These are phyloP conservation scores for Emesis furor DNA, from an alignment of 2,888 invertebrate species.

Conservation along the genomic window DNA sequence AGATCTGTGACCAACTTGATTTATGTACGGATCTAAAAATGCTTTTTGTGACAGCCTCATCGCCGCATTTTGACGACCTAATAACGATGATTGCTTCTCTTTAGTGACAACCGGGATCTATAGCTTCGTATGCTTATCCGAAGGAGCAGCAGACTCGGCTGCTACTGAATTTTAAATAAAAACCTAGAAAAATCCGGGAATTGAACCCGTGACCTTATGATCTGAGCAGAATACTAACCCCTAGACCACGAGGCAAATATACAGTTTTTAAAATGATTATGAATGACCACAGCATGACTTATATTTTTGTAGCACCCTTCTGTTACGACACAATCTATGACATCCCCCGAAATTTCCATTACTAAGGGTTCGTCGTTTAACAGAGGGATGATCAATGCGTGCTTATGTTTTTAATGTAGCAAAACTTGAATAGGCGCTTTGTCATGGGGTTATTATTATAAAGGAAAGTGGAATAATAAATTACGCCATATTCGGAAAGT, in stretches of 20 bases:
- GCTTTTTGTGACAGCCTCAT: too few species aligned
- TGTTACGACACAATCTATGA: constrained; percentile 79
- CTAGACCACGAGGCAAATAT: not conserved
- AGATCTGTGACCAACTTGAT: too few species aligned
- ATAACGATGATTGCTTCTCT: too few species aligned
- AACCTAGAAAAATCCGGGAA: too few species aligned
- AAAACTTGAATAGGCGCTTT: constrained; percentile 74
- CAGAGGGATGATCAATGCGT: constrained; percentile 80
- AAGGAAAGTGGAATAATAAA: constrained; percentile 18
- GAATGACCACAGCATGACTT: constrained; percentile 70
- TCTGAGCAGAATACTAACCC: too few species aligned
- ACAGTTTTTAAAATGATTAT: constrained; percentile 14
- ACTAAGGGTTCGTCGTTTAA: constrained; percentile 77
- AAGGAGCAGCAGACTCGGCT: too few species aligned
- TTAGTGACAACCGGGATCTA: too few species aligned
- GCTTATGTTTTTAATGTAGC: constrained; percentile 85
- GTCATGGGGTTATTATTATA: constrained; percentile 55
- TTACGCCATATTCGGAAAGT: constrained; percentile 1
- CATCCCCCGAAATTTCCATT: constrained; percentile 80
- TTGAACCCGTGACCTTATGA: too few species aligned
- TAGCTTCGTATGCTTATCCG: too few species aligned
- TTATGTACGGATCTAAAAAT: too few species aligned
- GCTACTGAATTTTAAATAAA: too few species aligned
- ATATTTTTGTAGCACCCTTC: constrained; percentile 72
- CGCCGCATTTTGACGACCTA: too few species aligned